Conservation (phyloP, 2,797 vertebrate genomes). For the Arnoldichthys spilopterus region DNA sequence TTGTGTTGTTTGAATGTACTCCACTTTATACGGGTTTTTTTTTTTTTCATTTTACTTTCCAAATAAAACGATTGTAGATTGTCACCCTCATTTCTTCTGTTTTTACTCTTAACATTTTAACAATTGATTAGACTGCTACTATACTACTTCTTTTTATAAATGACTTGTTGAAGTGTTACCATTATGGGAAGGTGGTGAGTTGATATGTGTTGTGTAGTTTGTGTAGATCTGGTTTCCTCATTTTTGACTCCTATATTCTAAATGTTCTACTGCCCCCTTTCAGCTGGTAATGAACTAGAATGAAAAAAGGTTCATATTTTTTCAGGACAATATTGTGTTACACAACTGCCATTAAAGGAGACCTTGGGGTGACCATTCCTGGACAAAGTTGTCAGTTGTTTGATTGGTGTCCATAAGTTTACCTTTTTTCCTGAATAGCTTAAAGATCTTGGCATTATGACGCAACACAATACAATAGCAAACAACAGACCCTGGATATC, state of each 20-base stretch:
- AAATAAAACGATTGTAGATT: not conserved
- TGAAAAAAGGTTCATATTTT: not conserved
- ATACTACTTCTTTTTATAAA: no score
- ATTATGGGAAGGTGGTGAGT: no score
- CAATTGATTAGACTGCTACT: no score
- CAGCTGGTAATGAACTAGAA: not conserved
- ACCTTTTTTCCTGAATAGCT: no score
- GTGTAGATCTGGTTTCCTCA: not conserved
- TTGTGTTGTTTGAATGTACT: conserved; percentile 24
- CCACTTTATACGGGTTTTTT: conserved; percentile 29
- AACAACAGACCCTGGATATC: no score
- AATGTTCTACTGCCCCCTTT: conserved; percentile 15
- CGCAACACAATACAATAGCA: no score
- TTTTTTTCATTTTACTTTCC: not conserved
- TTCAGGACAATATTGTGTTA: not conserved
- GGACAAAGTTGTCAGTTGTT: no score
- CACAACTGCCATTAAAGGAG: not conserved
- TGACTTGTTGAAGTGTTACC: no score
- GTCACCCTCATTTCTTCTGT: not conserved
- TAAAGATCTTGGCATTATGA: no score
- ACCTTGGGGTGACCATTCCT: not conserved
- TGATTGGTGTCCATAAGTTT: no score
- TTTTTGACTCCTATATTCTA: not conserved
- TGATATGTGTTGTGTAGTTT: not conserved
- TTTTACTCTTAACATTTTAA: not conserved